Conservation (phyloP, 2,113 vertebrate species). For the Meles meles region DNA sequence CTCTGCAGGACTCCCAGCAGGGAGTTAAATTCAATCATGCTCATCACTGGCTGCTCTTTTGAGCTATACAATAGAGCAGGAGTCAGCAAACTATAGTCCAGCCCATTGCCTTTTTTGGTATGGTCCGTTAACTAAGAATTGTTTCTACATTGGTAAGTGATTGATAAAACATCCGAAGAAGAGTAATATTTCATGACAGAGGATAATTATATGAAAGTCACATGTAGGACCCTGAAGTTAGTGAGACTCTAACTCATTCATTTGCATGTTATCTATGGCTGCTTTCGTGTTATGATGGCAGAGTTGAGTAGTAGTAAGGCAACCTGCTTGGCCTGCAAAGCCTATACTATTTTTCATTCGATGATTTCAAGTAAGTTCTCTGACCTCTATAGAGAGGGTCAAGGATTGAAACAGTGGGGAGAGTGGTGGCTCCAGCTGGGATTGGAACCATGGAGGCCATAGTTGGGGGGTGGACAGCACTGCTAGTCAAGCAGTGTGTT, state of each 20-base stretch:
- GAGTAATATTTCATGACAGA: not conserved
- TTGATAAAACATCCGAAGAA: not conserved
- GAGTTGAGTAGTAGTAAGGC: not conserved
- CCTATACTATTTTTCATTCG: not conserved
- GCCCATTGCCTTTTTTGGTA: not conserved
- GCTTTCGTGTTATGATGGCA: not conserved
- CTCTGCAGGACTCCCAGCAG: not conserved
- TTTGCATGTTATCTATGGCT: not conserved
- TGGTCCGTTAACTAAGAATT: not conserved
- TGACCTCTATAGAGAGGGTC: not conserved
- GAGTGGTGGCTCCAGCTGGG: not conserved
- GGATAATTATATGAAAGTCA: not conserved
- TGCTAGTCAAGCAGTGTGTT: not conserved
- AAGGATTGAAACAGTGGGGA: not conserved
- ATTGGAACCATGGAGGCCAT: rapidly evolving
- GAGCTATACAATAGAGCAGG: not conserved
- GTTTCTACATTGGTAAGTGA: not conserved
- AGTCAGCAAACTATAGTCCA: rapidly evolving
- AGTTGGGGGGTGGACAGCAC: rapidly evolving
- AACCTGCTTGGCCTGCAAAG: not conserved
- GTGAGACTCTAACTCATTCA: not conserved
- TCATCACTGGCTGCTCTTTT: not conserved
- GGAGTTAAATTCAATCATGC: not conserved
- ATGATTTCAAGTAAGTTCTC: not conserved
- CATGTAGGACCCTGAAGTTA: not conserved